Base-by-base conservation (phyloP, 2,888 invertebrate species). In the Troides aeacus region DNA sequence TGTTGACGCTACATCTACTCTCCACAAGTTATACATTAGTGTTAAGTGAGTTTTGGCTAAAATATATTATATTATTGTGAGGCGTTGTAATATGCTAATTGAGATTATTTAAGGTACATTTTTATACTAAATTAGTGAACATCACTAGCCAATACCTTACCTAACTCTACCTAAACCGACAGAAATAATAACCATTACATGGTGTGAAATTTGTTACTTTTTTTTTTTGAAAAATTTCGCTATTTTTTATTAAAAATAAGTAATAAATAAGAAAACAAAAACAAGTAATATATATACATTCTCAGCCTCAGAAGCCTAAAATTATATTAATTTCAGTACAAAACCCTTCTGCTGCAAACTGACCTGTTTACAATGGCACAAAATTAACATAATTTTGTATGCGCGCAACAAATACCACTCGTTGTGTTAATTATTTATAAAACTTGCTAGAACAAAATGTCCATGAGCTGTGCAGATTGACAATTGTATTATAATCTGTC, bases 71-170 rank as follows among this genome's bases (percentile, higher is more conserved):
- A 71, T 46, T 72, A 72, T 72, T 74, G 71, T 73, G 74, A 76
- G 73, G 72, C 73, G 72, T 77, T 77, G 67, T 76, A 78, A 77
- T 82, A 86, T 76, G 77, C 82, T 88, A 88, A 82, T 83, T 90
- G 91, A 92, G 90, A 91, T 92, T 90, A 88, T 89, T 86, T 74
- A 87, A 89, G 88, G 88, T 90, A 90, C 85, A 86, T 78, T 77
- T 82, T 81, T 77, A 78, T 78, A 65, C 81, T 85, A 85, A 72
- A 82, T 83, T 83, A 84, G 83, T 85, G 78, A 82, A 83, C 74
- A 76, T 87, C 85, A 86, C 84, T 83, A 84, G 84, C 85, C 83
- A 77, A 84, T 76, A 77, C 77, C 78, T 78, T 81, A 76, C 70
- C 73, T 77, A 72, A 72, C 61, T 67, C 67, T 68, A 68, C 70